Conservation (phyloP, 2,113 vertebrate species). For the Calyptommatus sinebrachiatus region DNA sequence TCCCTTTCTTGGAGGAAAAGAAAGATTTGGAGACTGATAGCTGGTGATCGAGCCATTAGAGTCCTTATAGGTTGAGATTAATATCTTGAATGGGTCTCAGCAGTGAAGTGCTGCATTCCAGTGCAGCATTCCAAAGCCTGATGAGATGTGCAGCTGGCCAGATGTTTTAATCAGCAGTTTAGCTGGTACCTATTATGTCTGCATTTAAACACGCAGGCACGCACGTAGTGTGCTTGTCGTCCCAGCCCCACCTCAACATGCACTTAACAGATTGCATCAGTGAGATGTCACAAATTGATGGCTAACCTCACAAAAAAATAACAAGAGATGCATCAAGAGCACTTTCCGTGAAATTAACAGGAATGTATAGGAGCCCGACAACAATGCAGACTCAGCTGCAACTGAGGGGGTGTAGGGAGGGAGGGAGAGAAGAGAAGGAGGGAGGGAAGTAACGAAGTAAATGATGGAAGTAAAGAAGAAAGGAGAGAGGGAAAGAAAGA, state of each 20-base stretch:
- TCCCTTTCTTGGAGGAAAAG: no score
- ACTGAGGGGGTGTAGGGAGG: not conserved
- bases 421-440: rapidly evolving
- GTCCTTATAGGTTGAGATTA: no score
- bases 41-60: no score
- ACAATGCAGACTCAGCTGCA: not conserved
- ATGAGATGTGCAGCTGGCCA: no score
- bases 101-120: no score
- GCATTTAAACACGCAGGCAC: rapidly evolving
- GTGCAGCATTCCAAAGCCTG: no score
- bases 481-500: no score
- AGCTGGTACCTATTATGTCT: not conserved
- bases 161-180: no score
- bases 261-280: slow-evolving; percentile 67
- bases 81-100: no score
- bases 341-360: slow-evolving; percentile 79
- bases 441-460: no score
- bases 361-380: slow-evolving; percentile 55
- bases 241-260: not conserved
- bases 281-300: slow-evolving; percentile 77
- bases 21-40: no score
- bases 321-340: slow-evolving; percentile 81
- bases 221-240: slow-evolving; percentile 2
- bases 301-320: slow-evolving; percentile 79
- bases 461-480: no score